Base-by-base conservation (phyloP, 1,140 invertebrate species). In the Drosophila serrata region DNA sequence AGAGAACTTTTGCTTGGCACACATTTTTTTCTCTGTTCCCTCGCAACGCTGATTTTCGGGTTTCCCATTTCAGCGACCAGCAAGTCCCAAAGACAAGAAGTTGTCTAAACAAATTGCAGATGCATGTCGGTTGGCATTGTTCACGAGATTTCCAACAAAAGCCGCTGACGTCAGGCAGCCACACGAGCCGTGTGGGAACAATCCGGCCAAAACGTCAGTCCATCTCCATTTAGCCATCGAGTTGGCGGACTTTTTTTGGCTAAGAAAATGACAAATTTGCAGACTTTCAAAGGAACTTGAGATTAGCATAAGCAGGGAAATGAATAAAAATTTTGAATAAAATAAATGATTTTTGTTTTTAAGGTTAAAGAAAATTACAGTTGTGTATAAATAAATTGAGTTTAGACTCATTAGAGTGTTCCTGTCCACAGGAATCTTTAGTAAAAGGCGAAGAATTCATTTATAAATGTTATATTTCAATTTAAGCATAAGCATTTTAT, bases 141-240 rank as follows among this genome's bases (percentile, higher is more conserved):
- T 49, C 59, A 35, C 33, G 27, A 33, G 33, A 33, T 27, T 72
- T 53, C 48, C 70, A 51, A 51, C 42, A 48, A 58, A 59, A 49
- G 59, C 46, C 45, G 63, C 82, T 87, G 82, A 88, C 76, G 84
- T 87, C 84, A 87, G 70, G 56, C 29, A 40, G 11, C 13, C 55
- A 53, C 40, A 69, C 42, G 74, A 77, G 70, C 35, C 68, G 49
- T 73, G 62, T 76, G 77, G 45, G 43, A 61, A 57, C 29, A 56
- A 72, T 31, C 17, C 19, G 19, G 11, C 3, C 12, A 17, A 17
- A n/a, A 19, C 31, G 29, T 64, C 17, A 27, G 59, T 33, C 43
- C 61, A 65, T 39, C 40, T 39, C 40, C 42, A 60, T 53, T 17
- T 40, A 58, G n/a, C 31, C 63, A 56, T 53, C 31, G 4, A 11